Evolutionary conservation across 2,888 invertebrate genomes (phyloP).

Genomic region (Cheilosia soror): DNA sequence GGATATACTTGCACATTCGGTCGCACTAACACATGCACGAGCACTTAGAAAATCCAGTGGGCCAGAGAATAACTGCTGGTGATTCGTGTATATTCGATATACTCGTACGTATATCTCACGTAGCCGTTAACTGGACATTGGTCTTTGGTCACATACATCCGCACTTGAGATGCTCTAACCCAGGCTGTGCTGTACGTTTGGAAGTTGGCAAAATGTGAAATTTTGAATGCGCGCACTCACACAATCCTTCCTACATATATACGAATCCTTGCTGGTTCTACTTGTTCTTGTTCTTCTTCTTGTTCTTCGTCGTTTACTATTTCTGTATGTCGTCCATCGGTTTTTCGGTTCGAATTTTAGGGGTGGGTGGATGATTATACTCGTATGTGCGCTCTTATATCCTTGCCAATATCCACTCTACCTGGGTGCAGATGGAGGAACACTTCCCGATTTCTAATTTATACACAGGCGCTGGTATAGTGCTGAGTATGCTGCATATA

Average conservation of each 20-base stretch:
- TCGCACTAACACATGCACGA: constrained; percentile 34
- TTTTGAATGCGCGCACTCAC: constrained; percentile 74
- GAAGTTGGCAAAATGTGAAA: constrained; percentile 69
- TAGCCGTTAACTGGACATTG: constrained; percentile 69
- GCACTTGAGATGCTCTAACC: constrained; percentile 47
- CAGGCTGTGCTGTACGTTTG: constrained; percentile 32
- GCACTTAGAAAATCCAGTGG: constrained; percentile 63
- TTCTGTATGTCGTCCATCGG: constrained; percentile 37
- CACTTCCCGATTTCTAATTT: constrained; percentile 73
- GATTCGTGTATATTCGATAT: constrained; percentile 51
- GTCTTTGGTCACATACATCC: constrained; percentile 63
- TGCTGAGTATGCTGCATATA: constrained; percentile 37
- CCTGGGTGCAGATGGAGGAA: constrained; percentile 55
- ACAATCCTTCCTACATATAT: constrained; percentile 58
- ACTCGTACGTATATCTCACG: constrained; percentile 14
- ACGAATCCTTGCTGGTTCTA: constrained; percentile 52
- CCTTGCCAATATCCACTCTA: constrained; percentile 59
- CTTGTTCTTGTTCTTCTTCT: constrained; percentile 50
- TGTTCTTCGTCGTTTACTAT: constrained; percentile 60
- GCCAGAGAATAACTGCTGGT: constrained; percentile 54
- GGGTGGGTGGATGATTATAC: constrained; percentile 10
- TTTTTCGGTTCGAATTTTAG: constrained; percentile 21
- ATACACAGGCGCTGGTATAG: constrained; percentile 39
- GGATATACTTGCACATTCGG: constrained; percentile 55
- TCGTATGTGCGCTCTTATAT: constrained; percentile 27